Conservation (phyloP, 2,888 invertebrate species). For the Lepidocyrtoides sp. region DNA sequence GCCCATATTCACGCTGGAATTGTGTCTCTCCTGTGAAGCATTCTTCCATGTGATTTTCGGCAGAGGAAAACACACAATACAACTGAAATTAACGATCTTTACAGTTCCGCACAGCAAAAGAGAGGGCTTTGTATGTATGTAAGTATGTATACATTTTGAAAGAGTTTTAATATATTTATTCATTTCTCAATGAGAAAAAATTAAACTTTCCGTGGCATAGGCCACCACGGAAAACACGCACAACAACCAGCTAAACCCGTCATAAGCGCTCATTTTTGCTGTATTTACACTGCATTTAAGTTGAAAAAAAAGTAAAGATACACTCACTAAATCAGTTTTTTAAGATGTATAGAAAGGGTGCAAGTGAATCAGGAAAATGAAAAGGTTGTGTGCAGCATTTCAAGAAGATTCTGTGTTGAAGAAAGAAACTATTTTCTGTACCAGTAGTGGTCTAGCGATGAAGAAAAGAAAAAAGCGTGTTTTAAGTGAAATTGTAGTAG, state of each 20-base stretch:
- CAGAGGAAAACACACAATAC: slow-evolving; percentile 56
- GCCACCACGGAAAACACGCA: slow-evolving; percentile 29
- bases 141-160: slow-evolving; percentile 30
- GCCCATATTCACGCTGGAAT: slow-evolving; percentile 61
- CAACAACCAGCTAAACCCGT: slow-evolving; percentile 16
- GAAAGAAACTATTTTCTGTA: too few species aligned
- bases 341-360: neutral
- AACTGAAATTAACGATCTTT: slow-evolving; percentile 54
- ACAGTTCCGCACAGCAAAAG: slow-evolving; percentile 23
- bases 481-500: slow-evolving; percentile 34
- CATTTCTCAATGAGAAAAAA: slow-evolving; percentile 51
- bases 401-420: slow-evolving; percentile 11
- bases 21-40: slow-evolving; percentile 67
- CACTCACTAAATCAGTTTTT: slow-evolving; percentile 35
- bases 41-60: slow-evolving; percentile 63
- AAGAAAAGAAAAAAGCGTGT: slow-evolving; percentile 26
- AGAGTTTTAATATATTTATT: slow-evolving; percentile 57
- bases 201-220: neutral
- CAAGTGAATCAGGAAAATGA: slow-evolving; percentile 45
- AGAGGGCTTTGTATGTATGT: too few species aligned
- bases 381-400: slow-evolving; percentile 49
- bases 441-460: neutral
- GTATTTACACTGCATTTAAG: slow-evolving; percentile 31
- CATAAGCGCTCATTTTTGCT: neutral
- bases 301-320: neutral